Percentiles rank a stretch among this genome's conserved stretches.
These are phyloP conservation scores for Mylabris phalerata DNA, from an alignment of 1,140 invertebrate species.

Conservation along the genomic window DNA sequence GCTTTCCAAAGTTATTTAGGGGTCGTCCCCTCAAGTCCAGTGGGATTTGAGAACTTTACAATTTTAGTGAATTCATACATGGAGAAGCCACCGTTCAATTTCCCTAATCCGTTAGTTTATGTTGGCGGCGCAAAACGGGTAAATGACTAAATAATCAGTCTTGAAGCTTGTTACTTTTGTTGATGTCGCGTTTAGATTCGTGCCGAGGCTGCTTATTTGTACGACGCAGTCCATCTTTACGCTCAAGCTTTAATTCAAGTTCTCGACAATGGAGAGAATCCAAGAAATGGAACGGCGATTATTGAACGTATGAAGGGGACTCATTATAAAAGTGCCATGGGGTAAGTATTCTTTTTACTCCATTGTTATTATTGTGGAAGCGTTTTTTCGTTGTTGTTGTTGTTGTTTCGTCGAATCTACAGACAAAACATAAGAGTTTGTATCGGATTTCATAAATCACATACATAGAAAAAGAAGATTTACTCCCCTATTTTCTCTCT, in stretches of 20 bases:
- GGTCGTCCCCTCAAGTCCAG: constrained; percentile 61
- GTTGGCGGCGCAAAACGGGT: constrained; percentile 68
- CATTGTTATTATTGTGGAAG: too few relatives aligned
- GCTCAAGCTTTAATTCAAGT: constrained; percentile 64
- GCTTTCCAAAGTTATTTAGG: constrained; percentile 71
- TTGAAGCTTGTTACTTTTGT: neutral
- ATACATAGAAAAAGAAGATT: too few relatives aligned
- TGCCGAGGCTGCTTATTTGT: constrained; percentile 85
- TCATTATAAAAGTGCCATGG: constrained; percentile 78
- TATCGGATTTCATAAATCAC: too few relatives aligned
- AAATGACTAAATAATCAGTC: constrained; percentile 26
- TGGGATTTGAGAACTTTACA: constrained; percentile 68
- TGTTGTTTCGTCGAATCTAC: too few relatives aligned
- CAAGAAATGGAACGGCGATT: constrained; percentile 65
- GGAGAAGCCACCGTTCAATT: constrained; percentile 76
- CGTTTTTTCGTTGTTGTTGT: too few relatives aligned
- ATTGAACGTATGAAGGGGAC: constrained; percentile 62
- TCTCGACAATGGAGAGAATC: constrained; percentile 56
- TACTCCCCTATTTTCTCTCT: too few relatives aligned
- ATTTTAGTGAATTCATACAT: constrained; percentile 69
- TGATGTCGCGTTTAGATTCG: constrained; percentile 55
- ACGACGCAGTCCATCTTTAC: constrained; percentile 83
- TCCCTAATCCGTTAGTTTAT: constrained; percentile 65
- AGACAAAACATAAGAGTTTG: too few relatives aligned
- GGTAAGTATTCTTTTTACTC: constrained; percentile 48